A percentile compares a stretch with the other conserved stretches of the same genome.
phyloP scores from a whole-genome alignment of 2,888 invertebrate genomes.

The Dendrolimus pini region DNA sequence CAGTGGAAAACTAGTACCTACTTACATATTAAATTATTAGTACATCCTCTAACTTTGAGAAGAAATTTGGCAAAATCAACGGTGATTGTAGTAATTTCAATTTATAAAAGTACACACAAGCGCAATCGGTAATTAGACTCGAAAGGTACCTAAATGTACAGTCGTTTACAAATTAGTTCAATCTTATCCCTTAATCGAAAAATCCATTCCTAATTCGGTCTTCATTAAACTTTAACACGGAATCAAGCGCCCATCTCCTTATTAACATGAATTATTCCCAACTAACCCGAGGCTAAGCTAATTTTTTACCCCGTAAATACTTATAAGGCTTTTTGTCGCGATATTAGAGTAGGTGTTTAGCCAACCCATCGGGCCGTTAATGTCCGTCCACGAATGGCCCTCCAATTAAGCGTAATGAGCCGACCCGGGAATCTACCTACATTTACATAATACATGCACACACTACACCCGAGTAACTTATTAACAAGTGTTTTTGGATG shows the following conservation, averaged over 20 bases:
- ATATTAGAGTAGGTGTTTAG: slow-evolving; percentile 50
- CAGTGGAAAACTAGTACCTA: no score
- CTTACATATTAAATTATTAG: no score
- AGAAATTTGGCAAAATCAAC: no score
- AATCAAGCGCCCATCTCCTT: slow-evolving; percentile 13
- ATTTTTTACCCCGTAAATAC: slow-evolving; percentile 29
- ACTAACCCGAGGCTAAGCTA: slow-evolving; percentile 15
- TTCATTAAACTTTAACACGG: neutral
- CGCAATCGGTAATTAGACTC: no score
- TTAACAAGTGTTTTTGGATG: slow-evolving; percentile 1
- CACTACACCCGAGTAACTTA: neutral
- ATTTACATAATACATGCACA: slow-evolving; percentile 33
- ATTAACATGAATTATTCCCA: slow-evolving; percentile 9
- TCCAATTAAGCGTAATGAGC: slow-evolving; percentile 74
- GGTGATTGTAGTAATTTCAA: no score
- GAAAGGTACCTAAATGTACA: no score
- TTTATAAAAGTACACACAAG: no score
- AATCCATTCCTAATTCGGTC: neutral
- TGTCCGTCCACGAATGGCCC: slow-evolving; percentile 66
- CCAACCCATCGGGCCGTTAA: slow-evolving; percentile 50
- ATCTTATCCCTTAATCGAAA: neutral
- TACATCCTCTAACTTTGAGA: no score
- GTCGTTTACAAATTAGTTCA: no score
- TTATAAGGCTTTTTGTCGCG: slow-evolving; percentile 40
- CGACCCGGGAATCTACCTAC: slow-evolving; percentile 46